Evolutionary conservation across 2,113 vertebrate genomes (phyloP).

Genomic region (Petromus typicus): DNA sequence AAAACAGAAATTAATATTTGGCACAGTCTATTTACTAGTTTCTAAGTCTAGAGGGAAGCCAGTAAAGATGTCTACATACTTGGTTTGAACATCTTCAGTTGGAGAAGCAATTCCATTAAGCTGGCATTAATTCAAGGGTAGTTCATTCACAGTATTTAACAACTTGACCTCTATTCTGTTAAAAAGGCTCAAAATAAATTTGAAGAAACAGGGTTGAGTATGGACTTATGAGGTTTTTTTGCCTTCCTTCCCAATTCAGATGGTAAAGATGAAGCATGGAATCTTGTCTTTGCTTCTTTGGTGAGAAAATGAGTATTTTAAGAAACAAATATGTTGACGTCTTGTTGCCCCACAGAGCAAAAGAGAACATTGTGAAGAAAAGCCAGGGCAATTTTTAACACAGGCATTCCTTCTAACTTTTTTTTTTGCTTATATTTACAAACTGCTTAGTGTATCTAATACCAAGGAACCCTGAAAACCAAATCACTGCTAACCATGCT

Average conservation of each 20-base stretch:
- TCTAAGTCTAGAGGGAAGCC: background rate
- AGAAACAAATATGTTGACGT: background rate
- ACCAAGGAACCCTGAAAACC: background rate
- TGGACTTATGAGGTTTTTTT: constrained; percentile 2
- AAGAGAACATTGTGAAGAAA: background rate
- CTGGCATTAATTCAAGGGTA: background rate
- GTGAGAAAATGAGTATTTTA: background rate
- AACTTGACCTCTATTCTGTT: background rate
- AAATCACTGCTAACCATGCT: background rate
- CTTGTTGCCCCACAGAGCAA: background rate
- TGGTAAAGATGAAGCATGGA: background rate
- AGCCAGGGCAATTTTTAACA: background rate
- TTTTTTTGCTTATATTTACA: background rate
- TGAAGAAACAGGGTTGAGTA: background rate
- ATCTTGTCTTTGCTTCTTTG: background rate
- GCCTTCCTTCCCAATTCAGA: background rate
- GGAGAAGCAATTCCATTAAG: background rate
- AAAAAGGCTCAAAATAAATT: background rate
- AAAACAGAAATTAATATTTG: background rate
- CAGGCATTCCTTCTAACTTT: background rate
- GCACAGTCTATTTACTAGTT: background rate
- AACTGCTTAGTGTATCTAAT: background rate
- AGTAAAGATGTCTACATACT: background rate
- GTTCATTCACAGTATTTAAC: background rate
- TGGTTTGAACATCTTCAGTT: background rate